phyloP scores from a whole-genome alignment of 1,140 invertebrate genomes.

The Hydropsyche tenuis region DNA sequence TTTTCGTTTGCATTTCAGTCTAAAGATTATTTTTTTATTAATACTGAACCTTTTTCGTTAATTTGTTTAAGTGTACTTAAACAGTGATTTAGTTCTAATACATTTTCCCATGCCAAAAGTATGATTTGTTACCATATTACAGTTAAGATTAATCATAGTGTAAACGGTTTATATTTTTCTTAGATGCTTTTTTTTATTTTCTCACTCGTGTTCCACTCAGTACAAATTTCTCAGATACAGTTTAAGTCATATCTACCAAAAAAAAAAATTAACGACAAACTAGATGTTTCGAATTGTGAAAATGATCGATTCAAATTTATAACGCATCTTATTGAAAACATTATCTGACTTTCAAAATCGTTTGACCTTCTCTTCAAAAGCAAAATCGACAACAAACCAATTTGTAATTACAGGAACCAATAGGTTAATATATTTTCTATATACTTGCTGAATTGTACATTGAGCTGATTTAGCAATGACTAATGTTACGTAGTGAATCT shows the following conservation, averaged over 20 bases:
- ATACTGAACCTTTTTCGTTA: not conserved
- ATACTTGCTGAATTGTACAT: slow-evolving; percentile 41
- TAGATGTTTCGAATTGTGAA: too few relatives aligned
- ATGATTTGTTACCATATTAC: slow-evolving; percentile 48
- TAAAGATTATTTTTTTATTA: too few relatives aligned
- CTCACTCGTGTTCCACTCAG: slow-evolving; percentile 40
- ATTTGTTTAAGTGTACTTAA: slow-evolving; percentile 9
- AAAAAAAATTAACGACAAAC: too few relatives aligned
- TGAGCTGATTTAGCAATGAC: slow-evolving; percentile 36
- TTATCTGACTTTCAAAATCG: too few relatives aligned
- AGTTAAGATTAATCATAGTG: slow-evolving; percentile 17
- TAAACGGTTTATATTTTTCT: slow-evolving; percentile 33
- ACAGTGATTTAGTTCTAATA: slow-evolving; percentile 9
- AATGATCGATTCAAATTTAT: too few relatives aligned
- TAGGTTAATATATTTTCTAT: slow-evolving; percentile 48
- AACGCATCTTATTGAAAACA: too few relatives aligned
- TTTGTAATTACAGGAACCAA: slow-evolving; percentile 45
- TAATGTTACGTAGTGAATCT: slow-evolving; percentile 50
- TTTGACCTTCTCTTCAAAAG: too few relatives aligned
- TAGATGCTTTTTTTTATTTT: slow-evolving; percentile 32
- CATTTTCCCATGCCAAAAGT: slow-evolving; percentile 30
- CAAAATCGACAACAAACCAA: slow-evolving; percentile 12
- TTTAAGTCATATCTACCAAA: slow-evolving; percentile 39
- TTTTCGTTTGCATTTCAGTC: too few relatives aligned
- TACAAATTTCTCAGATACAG: slow-evolving; percentile 41